A percentile compares a stretch with the other conserved stretches of the same genome.
phyloP scores from a whole-genome alignment of 1,140 invertebrate genomes.

The Harlomillsia oculata region DNA sequence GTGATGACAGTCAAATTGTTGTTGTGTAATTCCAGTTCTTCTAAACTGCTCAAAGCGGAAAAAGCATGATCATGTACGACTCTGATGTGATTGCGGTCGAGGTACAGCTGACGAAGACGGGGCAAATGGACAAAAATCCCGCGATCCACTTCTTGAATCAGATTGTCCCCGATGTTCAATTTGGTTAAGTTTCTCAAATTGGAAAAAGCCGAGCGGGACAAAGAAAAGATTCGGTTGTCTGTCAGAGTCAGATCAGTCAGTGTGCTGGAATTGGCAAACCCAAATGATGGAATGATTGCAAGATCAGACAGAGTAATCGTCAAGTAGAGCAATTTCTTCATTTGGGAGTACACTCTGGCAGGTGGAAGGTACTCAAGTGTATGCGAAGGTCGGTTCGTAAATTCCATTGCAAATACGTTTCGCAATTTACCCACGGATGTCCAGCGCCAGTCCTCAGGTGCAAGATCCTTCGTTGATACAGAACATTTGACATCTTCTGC shows the following conservation, averaged over 20 bases:
- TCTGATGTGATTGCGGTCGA: constrained; percentile 63
- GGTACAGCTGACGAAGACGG: constrained; percentile 52
- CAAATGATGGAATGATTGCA: constrained; percentile 15
- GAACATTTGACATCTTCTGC: constrained; percentile 14
- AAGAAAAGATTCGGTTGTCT: constrained; percentile 54
- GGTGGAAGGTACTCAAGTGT: constrained; percentile 12
- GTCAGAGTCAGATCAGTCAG: constrained; percentile 50
- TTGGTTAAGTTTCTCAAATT: constrained; percentile 53
- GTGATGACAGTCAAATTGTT: constrained; percentile 60
- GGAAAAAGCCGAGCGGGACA: constrained; percentile 57
- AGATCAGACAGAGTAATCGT: constrained; percentile 7
- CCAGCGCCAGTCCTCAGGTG: constrained; percentile 9
- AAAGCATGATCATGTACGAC: constrained; percentile 60
- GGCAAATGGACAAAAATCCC: constrained; percentile 60
- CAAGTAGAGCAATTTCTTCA: constrained; percentile 18
- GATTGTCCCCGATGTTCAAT: constrained; percentile 60
- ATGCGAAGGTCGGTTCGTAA: constrained; percentile 8
- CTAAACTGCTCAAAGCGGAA: constrained; percentile 51
- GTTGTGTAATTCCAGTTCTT: constrained; percentile 56
- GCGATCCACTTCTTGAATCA: constrained; percentile 57
- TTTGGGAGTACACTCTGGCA: background rate
- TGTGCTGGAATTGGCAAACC: constrained; percentile 25
- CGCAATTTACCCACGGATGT: background rate
- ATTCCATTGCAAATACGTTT: background rate
- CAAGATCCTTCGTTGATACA: background rate